Base-by-base conservation (phyloP, 2,797 vertebrate genomes). In the Eidolon dupreanum region DNA sequence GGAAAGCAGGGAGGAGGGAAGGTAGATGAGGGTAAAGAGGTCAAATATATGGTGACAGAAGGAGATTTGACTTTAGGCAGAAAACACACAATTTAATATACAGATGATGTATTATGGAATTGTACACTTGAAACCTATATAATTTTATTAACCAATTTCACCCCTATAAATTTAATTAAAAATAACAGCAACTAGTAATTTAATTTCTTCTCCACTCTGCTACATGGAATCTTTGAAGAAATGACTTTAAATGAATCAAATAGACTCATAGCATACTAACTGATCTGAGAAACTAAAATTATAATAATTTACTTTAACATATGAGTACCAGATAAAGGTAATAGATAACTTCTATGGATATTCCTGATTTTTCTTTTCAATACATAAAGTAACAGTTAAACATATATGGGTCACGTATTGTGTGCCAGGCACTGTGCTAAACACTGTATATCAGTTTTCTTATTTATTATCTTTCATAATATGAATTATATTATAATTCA, bases 251-350 rank as follows among this genome's bases (percentile, higher is more conserved):
- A 66, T 31, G 38, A 66, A 43, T 49, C 85, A 92, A 89, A 51
- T 41, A 84, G 41, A 93, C 9, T 73, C 26, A n/a, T 8, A 33
- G 19, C 26, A 66, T 82, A 73, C 16, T 33, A 71, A 71, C 22
- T 87, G n/a, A 87, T 61, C 22, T 68, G 77, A 74, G 33, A 82
- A 92, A 75, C 85, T 83, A 66, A 68, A 87, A 70, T 38, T 73
- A 22, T 61, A 55, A 66, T 46, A 75, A 73, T 79, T 90, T 38
- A 57, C 3, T 36, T 74, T 38, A 19, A 41, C 46, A 28, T 61
- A 4, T 81, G 65, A 70, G 9, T 75, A 36, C 2, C 9, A 75
- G 24, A 43, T 57, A 41, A 70, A 71, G 46, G 43, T 41, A 49
- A 71, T 20, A 65, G 24, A 11, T 33, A 68, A 46, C 41, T 41